Conservation (phyloP, 2,888 invertebrate species). For the Campoplex capitator region DNA sequence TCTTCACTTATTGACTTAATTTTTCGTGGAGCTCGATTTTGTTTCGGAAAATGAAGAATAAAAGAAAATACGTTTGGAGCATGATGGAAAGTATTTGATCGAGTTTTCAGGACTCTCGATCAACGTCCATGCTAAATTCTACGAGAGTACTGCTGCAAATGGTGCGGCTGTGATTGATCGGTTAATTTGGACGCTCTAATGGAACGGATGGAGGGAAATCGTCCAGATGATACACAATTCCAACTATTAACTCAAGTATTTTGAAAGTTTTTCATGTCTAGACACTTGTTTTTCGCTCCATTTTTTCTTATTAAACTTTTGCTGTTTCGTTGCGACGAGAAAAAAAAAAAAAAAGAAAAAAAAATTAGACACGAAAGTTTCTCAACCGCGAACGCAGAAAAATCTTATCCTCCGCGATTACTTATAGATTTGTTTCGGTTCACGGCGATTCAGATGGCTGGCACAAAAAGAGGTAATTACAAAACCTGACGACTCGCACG, state of each 20-base stretch:
- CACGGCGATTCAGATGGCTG: background rate
- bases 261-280: slow-evolving; percentile 20
- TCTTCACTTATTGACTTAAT: background rate
- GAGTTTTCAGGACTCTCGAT: slow-evolving; percentile 36
- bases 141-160: slow-evolving; percentile 14
- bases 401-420: background rate
- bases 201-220: slow-evolving; percentile 42
- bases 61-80: background rate
- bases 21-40: background rate
- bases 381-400: background rate
- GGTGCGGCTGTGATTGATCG: slow-evolving; percentile 52
- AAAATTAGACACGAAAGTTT: background rate
- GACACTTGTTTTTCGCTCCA: background rate
- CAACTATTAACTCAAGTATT: slow-evolving; percentile 8
- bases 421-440: background rate
- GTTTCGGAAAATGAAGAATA: background rate
- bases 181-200: slow-evolving; percentile 50
- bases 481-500: background rate
- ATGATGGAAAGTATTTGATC: slow-evolving; percentile 32
- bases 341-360: background rate
- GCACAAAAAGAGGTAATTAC: background rate
- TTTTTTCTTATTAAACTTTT: background rate
- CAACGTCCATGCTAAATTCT: slow-evolving; percentile 47
- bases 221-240: slow-evolving; percentile 44
- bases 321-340: background rate